Base-by-base conservation (phyloP, 1,140 invertebrate genomes). In the Pseudomyrmex flavicornis region DNA sequence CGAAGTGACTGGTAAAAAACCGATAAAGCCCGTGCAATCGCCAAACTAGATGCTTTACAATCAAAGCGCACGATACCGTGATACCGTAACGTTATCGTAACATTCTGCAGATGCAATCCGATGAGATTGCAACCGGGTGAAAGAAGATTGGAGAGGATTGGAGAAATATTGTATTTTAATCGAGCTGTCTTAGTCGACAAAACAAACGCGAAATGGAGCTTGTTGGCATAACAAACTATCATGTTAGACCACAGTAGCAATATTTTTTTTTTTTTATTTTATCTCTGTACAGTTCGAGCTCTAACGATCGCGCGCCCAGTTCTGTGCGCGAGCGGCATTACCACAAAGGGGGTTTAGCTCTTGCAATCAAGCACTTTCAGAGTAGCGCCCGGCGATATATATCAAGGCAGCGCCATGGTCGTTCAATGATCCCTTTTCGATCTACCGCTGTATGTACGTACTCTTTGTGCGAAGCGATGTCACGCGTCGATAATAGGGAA, bases 401-500 rank as follows among this genome's bases (percentile, higher is more conserved):
- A 80, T 20, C 54, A 72, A 59, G 44, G 46, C 20, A 73, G 13
- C 13, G 58, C 17, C 35, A 26, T 17, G 54, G 15, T 7, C 44
- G 35, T 58, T 54, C 73, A 66, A 79, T 50, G 72, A 83, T 83
- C 82, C 44, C 61, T 66, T 83, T 83, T 83, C 50, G 20, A 66
- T 58, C 35, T 58, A 66, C n/a, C 73, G 73, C 48, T 59, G 46
- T 56, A 50, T 59, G 46, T 56, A 50, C 20, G n/a, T 63, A 77
- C 50, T 66, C 50, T 83, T 66, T 83, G 59, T 59, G 44, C 62
- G 26, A 8, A 15, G 35, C 62, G 52, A 12, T 75, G 72, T 83
- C 80, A 66, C 80, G 73, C 44, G 82, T 83, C 73, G 52, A 22
- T 83, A 83, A 77, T 83, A 66, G 61, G 44, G 44, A 77, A 83